A percentile compares a stretch with the other conserved stretches of the same genome.
These are phyloP conservation scores for Sabatieria punctata DNA, from an alignment of 2,888 invertebrate species.

Conservation along the genomic window DNA sequence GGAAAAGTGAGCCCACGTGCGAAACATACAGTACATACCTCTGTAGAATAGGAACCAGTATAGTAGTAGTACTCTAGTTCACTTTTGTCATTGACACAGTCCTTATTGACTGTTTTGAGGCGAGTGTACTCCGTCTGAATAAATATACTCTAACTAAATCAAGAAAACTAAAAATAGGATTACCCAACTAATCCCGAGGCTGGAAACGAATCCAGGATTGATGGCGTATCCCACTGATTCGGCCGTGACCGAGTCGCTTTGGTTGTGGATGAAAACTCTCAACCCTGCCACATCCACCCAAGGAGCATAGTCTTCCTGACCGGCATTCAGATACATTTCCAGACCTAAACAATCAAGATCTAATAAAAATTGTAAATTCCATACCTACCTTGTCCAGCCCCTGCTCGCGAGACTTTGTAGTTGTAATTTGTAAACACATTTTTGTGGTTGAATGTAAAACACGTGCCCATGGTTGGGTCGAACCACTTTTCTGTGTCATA, in stretches of 20 bases:
- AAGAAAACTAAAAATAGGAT: not conserved
- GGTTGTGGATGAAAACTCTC: constrained; percentile 4
- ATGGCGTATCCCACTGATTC: not conserved
- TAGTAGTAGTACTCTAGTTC: not conserved
- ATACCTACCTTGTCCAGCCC: not conserved
- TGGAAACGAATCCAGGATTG: not conserved
- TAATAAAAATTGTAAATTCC: no score
- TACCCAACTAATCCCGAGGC: not conserved
- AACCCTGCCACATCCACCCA: constrained; percentile 3
- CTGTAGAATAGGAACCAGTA: not conserved
- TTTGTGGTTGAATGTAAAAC: constrained; percentile 6
- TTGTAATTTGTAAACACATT: not conserved
- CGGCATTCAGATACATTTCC: not conserved
- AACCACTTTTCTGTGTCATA: not conserved
- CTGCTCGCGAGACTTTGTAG: not conserved
- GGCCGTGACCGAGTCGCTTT: not conserved
- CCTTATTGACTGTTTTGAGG: not conserved
- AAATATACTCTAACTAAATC: not conserved
- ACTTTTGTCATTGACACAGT: not conserved
- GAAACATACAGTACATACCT: no score
- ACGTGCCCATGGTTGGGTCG: constrained; percentile 4
- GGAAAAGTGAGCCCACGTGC: no score
- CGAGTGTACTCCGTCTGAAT: not conserved
- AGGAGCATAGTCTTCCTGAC: not conserved
- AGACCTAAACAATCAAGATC: no score